These are phyloP conservation scores for Chanos chanos DNA, from an alignment of 2,797 vertebrate species.

Conservation along the genomic window DNA sequence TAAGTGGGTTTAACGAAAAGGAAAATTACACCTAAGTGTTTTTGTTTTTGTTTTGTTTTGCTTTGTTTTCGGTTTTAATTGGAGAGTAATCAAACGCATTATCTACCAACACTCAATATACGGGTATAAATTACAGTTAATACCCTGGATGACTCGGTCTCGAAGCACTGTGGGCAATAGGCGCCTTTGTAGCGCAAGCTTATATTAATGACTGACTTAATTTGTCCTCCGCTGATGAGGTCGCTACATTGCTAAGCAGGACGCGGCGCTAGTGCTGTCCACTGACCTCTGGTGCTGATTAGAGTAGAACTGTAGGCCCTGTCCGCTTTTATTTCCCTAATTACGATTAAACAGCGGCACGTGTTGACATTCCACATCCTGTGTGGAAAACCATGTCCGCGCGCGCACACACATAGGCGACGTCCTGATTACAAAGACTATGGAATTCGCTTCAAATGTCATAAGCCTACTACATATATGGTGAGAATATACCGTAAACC, in stretches of 20 bases:
- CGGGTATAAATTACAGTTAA: no score
- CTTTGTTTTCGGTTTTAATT: no score
- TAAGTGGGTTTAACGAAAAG: no score
- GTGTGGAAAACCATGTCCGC: slow-evolving; percentile 31
- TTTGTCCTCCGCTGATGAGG: neutral
- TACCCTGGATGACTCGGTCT: no score
- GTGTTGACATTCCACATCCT: slow-evolving; percentile 51
- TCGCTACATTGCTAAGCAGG: slow-evolving; percentile 45
- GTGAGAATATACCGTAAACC: no score
- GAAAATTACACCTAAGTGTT: no score
- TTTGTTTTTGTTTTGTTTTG: no score
- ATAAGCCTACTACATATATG: no score
- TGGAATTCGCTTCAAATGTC: slow-evolving; percentile 28
- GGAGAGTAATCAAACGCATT: no score
- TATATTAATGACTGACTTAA: neutral
- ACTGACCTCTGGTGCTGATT: slow-evolving; percentile 86
- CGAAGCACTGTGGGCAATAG: no score
- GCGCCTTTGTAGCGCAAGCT: no score
- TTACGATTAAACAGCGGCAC: slow-evolving; percentile 74
- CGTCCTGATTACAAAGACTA: slow-evolving; percentile 33
- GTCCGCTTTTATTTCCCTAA: slow-evolving; percentile 77
- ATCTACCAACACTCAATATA: no score
- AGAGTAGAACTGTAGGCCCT: slow-evolving; percentile 72
- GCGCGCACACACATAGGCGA: neutral
- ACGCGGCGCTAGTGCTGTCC: slow-evolving; percentile 69